A percentile compares a stretch with the other conserved stretches of the same genome.
These are phyloP conservation scores for Euwallacea similis DNA, from an alignment of 1,140 invertebrate species.

Conservation along the genomic window DNA sequence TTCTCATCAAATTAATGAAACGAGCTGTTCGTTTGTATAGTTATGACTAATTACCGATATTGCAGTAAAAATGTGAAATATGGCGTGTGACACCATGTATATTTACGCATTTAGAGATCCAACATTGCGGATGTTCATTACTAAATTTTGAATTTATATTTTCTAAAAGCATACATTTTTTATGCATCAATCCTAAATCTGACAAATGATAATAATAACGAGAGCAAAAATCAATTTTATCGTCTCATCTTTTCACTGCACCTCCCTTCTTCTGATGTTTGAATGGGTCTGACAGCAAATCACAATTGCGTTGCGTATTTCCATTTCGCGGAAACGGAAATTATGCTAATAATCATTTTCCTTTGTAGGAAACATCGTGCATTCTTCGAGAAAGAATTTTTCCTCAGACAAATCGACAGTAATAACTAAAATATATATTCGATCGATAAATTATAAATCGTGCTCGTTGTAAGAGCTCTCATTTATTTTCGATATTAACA, in stretches of 20 bases:
- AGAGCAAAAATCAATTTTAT: not conserved
- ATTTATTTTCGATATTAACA: slow-evolving; percentile 10
- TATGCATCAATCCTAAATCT: no score
- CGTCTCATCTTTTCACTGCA: not conserved
- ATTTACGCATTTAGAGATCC: no score
- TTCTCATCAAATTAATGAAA: no score
- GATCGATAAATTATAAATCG: slow-evolving; percentile 1
- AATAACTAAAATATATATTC: not conserved
- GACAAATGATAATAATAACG: not conserved
- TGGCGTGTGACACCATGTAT: no score
- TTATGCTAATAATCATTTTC: slow-evolving; percentile 24
- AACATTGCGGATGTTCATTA: no score
- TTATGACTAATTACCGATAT: no score
- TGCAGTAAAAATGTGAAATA: no score
- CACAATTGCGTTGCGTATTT: slow-evolving; percentile 15
- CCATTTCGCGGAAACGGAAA: slow-evolving; percentile 12
- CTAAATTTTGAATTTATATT: no score
- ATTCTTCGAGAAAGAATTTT: not conserved
- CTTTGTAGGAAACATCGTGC: slow-evolving; percentile 5
- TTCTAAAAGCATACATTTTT: no score
- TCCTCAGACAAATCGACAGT: not conserved
- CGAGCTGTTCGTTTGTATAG: no score
- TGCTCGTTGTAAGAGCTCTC: not conserved
- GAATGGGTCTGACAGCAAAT: slow-evolving; percentile 2
- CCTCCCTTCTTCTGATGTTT: not conserved